These are phyloP conservation scores for Steinernema feltiae DNA, from an alignment of 1,140 invertebrate species.

Conservation along the genomic window DNA sequence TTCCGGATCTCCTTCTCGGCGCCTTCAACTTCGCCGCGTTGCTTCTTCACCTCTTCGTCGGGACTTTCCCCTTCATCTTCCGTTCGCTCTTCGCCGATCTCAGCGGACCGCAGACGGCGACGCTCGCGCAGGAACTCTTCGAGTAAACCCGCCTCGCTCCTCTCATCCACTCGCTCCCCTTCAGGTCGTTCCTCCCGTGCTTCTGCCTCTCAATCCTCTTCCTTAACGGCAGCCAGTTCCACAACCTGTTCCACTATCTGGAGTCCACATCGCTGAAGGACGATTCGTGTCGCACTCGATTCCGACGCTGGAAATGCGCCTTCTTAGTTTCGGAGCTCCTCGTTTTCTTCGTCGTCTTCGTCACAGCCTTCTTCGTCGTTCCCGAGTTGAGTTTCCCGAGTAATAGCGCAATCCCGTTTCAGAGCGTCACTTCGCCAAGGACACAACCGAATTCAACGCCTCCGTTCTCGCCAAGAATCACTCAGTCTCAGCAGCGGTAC, in stretches of 20 bases:
- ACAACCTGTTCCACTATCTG: neutral
- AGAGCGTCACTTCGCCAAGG: no score
- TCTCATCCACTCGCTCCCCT: neutral
- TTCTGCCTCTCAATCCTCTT: neutral
- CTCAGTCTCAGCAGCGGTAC: neutral
- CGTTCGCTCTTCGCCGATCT: neutral
- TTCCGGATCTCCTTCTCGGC: neutral
- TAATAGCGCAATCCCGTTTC: no score
- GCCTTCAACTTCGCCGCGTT: neutral
- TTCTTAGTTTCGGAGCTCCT: no score
- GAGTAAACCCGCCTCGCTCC: neutral
- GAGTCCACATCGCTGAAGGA: neutral
- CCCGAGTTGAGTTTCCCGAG: no score
- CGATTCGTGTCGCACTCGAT: neutral
- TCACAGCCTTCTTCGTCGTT: no score
- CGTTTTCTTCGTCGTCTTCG: no score
- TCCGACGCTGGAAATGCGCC: neutral
- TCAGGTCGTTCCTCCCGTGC: neutral
- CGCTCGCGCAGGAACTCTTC: neutral
- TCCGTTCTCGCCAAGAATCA: neutral
- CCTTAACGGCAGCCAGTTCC: neutral
- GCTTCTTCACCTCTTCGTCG: neutral
- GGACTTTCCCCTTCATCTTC: neutral
- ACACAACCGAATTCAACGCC: no score
- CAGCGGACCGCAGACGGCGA: neutral